Conservation (phyloP, 2,888 invertebrate genomes). For the Drosophila vallismaia region DNA sequence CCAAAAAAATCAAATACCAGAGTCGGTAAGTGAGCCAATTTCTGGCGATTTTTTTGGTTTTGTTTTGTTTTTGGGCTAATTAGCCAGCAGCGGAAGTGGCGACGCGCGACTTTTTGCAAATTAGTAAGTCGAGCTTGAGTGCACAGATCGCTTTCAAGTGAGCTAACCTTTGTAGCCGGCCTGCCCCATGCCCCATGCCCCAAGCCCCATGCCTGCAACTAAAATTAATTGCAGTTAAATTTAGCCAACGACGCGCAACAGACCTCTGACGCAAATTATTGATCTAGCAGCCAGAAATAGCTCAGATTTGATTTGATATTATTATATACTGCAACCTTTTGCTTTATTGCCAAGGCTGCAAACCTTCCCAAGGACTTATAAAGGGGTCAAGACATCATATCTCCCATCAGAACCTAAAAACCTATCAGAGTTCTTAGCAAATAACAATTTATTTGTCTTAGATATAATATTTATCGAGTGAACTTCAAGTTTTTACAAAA, state of each 20-base stretch:
- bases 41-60: constrained; percentile 21
- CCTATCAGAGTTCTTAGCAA: neutral
- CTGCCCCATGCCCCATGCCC: neutral
- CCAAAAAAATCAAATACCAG: constrained; percentile 1
- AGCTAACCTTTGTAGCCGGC: constrained; percentile 42
- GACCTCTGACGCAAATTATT: constrained; percentile 50
- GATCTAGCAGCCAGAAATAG: constrained; percentile 57
- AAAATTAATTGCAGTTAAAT: constrained; percentile 66
- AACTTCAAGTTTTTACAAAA: neutral
- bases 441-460: neutral
- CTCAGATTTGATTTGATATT: neutral
- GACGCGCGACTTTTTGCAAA: constrained; percentile 46
- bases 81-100: constrained; percentile 38
- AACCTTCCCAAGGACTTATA: neutral
- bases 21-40: constrained; percentile 30
- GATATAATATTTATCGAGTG: neutral
- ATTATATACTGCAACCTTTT: neutral
- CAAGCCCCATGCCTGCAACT: neutral
- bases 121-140: constrained; percentile 45
- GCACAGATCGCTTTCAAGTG: constrained; percentile 41
- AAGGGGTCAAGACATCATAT: neutral
- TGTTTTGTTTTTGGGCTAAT: constrained; percentile 26
- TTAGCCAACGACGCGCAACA: constrained; percentile 45
- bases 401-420: neutral
- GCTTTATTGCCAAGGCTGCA: neutral